Evolutionary conservation across 2,113 vertebrate species (phyloP), one percentile per base, ranked within the genome.

Genomic region (Cavia porcellus): DNA sequence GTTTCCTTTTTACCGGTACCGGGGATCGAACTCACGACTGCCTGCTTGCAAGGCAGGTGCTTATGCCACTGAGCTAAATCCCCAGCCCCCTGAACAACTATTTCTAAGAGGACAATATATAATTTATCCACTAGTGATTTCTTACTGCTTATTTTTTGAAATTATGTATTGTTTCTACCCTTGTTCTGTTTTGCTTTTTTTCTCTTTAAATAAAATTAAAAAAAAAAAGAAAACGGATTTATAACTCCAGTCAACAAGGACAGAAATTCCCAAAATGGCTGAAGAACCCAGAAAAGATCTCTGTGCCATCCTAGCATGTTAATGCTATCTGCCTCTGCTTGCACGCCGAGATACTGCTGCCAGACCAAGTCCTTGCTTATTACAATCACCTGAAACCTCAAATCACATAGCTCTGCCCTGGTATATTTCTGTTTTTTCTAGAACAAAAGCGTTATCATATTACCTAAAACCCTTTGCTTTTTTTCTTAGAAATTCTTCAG

Each of bases 341-440:
- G 35, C 0, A 25, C 10, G 19, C 1, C 45, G 11, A 92, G 64
- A 5, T 5, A 4, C 10, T 30, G 24, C n/a, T 75, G 0, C 28
- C 2, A 13, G 4, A 10, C 28, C 10, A 35, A 86, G 6, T 4
- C 45, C 15, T 38, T 5, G 3, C 5, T 47, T 8, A 32, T 7
- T n/a, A n/a, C 47, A 42, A 22, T 0, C 3, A 17, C 5, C 15
- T 0, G n/a, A 10, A 20, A 28, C 1, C 1, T 47, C 32, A 24
- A 50, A 17, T 61, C 6, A 28, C 9, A 14, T 9, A 22, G 8
- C 50, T 92, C 30, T 50, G 15, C 4, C 19, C 0, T 15, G 20
- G 20, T 38, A 1, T 22, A 79, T 0, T 30, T 70, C 1, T 64
- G 7, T 82, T 85, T 2, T n/a, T 17, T 45, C 28, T 64, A 5